Evolutionary conservation across 2,797 vertebrate species (phyloP).

Genomic region (Argentina silus): DNA sequence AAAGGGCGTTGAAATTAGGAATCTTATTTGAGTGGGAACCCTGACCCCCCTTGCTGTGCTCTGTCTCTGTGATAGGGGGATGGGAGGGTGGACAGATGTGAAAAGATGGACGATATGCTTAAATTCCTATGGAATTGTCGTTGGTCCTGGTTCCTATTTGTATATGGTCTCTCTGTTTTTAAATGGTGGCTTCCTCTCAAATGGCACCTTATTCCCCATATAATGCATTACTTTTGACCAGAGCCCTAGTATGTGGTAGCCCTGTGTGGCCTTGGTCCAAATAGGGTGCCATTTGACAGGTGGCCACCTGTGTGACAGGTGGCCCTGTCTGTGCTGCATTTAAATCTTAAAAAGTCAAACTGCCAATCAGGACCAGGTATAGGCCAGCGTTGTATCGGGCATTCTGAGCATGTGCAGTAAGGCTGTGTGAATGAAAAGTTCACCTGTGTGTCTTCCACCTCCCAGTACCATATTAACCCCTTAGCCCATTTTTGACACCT

Average conservation of each 20-base stretch:
- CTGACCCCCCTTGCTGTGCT: conserved; percentile 33
- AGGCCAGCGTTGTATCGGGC: conserved; percentile 20
- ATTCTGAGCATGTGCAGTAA: conserved; percentile 46
- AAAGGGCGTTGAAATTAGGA: conserved; percentile 38
- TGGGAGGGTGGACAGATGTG: conserved; percentile 46
- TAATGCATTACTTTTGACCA: no score
- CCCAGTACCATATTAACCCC: neutral
- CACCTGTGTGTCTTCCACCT: conserved; percentile 12
- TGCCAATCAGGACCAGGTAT: conserved; percentile 20
- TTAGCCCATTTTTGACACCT: no score
- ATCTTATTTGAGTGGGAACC: conserved; percentile 40
- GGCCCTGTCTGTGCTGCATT: conserved; percentile 52
- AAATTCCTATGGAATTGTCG: conserved; percentile 94
- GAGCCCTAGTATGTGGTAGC: no score
- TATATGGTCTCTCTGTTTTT: conserved; percentile 55
- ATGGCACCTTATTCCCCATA: conserved; percentile 17
- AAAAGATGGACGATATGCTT: conserved; percentile 58
- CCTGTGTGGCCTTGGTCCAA: no score
- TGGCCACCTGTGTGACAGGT: conserved; percentile 17
- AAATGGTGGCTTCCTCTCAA: conserved; percentile 28
- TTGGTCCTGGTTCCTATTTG: conserved; percentile 61
- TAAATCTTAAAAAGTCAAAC: conserved; percentile 2
- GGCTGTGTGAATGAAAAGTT: conserved; percentile 23
- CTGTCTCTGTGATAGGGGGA: conserved; percentile 41
- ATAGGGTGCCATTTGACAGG: neutral